Evolutionary conservation across 2,888 invertebrate species (phyloP), one percentile per base, ranked within the genome.

Genomic region (Endotricha flammealis): DNA sequence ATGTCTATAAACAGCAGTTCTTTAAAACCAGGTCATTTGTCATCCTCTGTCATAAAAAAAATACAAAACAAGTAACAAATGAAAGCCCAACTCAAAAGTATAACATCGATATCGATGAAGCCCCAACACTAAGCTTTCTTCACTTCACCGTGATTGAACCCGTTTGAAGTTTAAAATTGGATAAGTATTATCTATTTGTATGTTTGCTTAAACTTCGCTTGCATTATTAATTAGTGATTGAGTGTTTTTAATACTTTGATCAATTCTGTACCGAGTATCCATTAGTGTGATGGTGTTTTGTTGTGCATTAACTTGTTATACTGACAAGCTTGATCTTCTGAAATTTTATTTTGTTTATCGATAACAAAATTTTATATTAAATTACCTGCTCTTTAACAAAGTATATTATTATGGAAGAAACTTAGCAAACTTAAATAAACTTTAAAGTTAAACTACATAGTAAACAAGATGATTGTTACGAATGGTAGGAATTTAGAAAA

Each of bases 131-230:
- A 20, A n/a, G 6, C 20, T 20, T 20, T 20, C 20, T n/a, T 20
- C 20, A 20, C 20, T 20, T 20, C 20, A 3, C 20, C 2, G 7
- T 20, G 20, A 20, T 20, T 20, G 20, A 20, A 41, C 43, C 44
- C 37, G 39, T 48, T 50, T 45, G 48, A 41, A 39, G 45, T 42
- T 32, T 25, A 25, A 36, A 41, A 37, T 40, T 38, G n/a, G n/a
- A n/a, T n/a, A 40, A 36, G 30, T 29, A 32, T 39, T 39, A 37
- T 36, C 25, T 20, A 20, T n/a, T 20, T n/a, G 7, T 8, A 20
- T 20, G 20, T 20, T 17, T 12, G 32, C 16, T 16, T 33, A 24
- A 33, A 33, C 32, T 16, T 12, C 4, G 3, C 29, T 8, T n/a
- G 20, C 6, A n/a, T 30, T 32, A 14, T 32, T 32, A 32, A 24